Base-by-base conservation (phyloP, 2,888 invertebrate species). In the Boloria euphrosyne region DNA sequence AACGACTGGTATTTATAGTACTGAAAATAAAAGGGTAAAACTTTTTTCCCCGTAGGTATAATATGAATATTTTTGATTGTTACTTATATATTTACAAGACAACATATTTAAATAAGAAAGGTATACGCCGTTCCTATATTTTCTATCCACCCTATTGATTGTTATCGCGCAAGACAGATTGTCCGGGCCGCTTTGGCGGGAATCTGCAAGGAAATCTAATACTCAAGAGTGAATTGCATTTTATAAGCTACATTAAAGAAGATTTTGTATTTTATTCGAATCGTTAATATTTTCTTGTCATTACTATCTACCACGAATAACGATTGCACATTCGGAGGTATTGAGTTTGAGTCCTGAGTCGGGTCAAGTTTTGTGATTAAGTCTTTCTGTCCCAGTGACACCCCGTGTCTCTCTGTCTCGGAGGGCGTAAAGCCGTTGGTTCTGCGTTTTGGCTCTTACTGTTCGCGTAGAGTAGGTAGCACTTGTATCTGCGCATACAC, bases 151-250 rank as follows among this genome's bases (percentile, higher is more conserved):
- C 49, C 57, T 52, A 18, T 59, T 54, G 62, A 65, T 60, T 57
- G 57, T 65, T 58, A 67, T 67, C 67, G 64, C 57, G 61, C 22
- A 67, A 64, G 67, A 67, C 61, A 64, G 60, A 64, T 64, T 60
- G 63, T 61, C 64, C 46, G 60, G 51, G 63, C 67, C 55, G 47
- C 57, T 62, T 54, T 57, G 59, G 60, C 60, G 64, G 64, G 60
- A 63, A 64, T 61, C 64, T 67, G 64, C 47, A 64, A 67, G 57
- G 64, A 60, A 67, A 64, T 64, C 63, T 67, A 67, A 63, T 63
- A 63, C 57, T 64, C 46, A 51, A 59, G 51, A 60, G 64, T 49
- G 67, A 67, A 67, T 57, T 67, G 64, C 55, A 58, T 47, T 51
- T 57, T 58, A 62, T 53, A 62, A 62, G 58, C 51, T 62, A 57